Percentiles rank a stretch among this genome's conserved stretches.
Evolutionary conservation across 2,797 vertebrate species (phyloP).

Genomic region (Chlorospingus flavigularis): DNA sequence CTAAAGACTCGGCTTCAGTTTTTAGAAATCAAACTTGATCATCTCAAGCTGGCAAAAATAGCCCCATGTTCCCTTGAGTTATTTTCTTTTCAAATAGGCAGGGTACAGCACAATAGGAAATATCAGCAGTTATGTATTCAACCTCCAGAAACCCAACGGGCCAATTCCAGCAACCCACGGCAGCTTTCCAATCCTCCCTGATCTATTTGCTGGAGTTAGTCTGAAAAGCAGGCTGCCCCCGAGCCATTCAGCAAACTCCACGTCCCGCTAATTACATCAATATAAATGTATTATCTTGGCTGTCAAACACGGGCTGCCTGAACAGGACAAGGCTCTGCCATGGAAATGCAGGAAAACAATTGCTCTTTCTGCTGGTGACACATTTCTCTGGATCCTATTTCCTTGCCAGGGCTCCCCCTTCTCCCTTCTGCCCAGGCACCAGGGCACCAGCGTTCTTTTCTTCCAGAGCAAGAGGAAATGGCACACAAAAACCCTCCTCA

Average conservation of each 20-base stretch:
- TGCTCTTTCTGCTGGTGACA: conserved; percentile 41
- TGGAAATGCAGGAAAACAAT: conserved; percentile 32
- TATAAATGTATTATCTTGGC: conserved; percentile 60
- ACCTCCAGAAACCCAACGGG: conserved; percentile 49
- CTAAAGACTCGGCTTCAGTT: not conserved
- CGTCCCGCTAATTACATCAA: conserved; percentile 58
- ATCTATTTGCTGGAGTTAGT: conserved; percentile 9
- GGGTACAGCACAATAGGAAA: conserved; percentile 21
- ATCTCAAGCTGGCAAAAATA: conserved; percentile 36
- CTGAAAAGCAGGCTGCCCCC: conserved; percentile 40
- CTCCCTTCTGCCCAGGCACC: not conserved
- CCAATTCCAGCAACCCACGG: conserved; percentile 3
- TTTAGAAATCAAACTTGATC: conserved; percentile 48
- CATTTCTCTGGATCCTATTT: conserved; percentile 17
- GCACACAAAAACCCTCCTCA: not conserved
- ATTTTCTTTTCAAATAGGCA: conserved; percentile 37
- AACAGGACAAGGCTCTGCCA: not conserved
- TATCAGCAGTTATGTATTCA: conserved; percentile 52
- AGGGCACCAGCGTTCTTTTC: not conserved
- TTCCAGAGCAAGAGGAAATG: not conserved
- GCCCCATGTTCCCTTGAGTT: conserved; percentile 25
- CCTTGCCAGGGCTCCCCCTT: conserved; percentile 8
- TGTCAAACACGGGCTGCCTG: conserved; percentile 13
- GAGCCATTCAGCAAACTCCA: conserved; percentile 39
- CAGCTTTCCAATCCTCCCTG: conserved; percentile 10